A percentile compares a stretch with the other conserved stretches of the same genome.
Conservation (phyloP, 2,797 vertebrate genomes). For the Enteromius argenteus region DNA sequence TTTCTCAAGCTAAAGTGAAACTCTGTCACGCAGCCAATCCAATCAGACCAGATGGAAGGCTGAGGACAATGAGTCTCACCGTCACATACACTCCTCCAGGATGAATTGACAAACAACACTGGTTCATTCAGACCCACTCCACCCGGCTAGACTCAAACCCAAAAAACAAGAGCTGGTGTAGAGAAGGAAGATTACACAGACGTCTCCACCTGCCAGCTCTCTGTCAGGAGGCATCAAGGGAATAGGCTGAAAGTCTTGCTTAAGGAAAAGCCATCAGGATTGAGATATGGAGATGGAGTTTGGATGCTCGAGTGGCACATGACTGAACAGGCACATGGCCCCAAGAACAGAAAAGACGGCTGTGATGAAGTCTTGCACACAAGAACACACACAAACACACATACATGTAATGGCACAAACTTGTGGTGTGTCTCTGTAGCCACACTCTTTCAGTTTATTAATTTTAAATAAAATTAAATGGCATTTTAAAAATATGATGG, state of each 20-base stretch:
- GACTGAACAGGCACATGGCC: slow-evolving; percentile 68
- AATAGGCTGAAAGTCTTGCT: slow-evolving; percentile 54
- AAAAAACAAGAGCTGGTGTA: slow-evolving; percentile 28
- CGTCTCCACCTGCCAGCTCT: slow-evolving; percentile 8
- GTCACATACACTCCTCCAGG: slow-evolving; percentile 43
- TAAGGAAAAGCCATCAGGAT: slow-evolving; percentile 67
- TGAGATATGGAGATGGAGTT: slow-evolving; percentile 58
- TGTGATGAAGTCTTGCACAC: slow-evolving; percentile 13
- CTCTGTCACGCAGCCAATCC: slow-evolving; percentile 57
- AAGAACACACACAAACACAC: neutral
- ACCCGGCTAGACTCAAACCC: neutral
- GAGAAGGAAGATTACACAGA: slow-evolving; percentile 53
- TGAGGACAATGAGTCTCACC: slow-evolving; percentile 16
- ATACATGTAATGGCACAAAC: neutral
- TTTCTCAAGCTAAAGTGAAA: slow-evolving; percentile 29
- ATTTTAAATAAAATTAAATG: neutral
- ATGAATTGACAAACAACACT: slow-evolving; percentile 37
- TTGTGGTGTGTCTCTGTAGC: neutral
- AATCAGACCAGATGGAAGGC: slow-evolving; percentile 52
- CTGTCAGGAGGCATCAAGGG: slow-evolving; percentile 7
- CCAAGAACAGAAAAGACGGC: neutral
- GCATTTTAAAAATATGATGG: neutral
- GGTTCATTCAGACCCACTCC: slow-evolving; percentile 25
- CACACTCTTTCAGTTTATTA: neutral
- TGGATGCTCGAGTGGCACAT: slow-evolving; percentile 65